phyloP scores from a whole-genome alignment of 2,888 invertebrate genomes.

The Sarcophaga subvicina region DNA sequence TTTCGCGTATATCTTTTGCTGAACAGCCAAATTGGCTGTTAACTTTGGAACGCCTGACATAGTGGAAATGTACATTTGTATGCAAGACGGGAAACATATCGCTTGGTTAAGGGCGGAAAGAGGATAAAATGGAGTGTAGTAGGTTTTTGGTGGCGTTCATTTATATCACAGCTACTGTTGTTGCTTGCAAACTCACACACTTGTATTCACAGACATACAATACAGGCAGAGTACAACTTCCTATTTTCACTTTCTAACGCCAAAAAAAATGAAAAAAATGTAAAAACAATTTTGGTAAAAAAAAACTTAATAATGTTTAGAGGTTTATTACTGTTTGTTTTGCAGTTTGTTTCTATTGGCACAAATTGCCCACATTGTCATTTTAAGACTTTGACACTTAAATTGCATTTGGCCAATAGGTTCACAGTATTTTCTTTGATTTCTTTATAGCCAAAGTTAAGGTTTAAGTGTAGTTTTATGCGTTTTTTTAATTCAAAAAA shows the following conservation, averaged over 20 bases:
- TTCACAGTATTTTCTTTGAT: not conserved
- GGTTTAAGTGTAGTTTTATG: constrained; percentile 32
- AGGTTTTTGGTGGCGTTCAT: constrained; percentile 26
- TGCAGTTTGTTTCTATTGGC: constrained; percentile 42
- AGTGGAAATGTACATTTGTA: not conserved
- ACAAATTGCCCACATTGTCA: constrained; percentile 61
- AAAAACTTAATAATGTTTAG: not conserved
- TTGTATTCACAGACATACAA: not conserved
- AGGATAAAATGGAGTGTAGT: not conserved
- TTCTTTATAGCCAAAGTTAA: not conserved
- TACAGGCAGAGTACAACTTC: constrained; percentile 47
- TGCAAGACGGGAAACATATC: not conserved
- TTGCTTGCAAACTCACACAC: not conserved
- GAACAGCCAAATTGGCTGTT: not conserved
- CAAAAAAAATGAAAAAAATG: constrained; percentile 40
- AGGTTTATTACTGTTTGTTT: not conserved
- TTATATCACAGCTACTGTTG: constrained; percentile 17
- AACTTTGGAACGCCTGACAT: not conserved
- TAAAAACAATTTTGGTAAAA: not conserved
- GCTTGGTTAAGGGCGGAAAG: not conserved
- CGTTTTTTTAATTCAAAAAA: not conserved
- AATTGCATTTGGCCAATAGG: constrained; percentile 17
- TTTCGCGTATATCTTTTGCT: constrained; percentile 13
- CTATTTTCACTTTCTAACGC: constrained; percentile 68
- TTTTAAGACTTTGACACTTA: constrained; percentile 49